Evolutionary conservation across 2,888 invertebrate species (phyloP).

Genomic region (Dynastes hyllus): DNA sequence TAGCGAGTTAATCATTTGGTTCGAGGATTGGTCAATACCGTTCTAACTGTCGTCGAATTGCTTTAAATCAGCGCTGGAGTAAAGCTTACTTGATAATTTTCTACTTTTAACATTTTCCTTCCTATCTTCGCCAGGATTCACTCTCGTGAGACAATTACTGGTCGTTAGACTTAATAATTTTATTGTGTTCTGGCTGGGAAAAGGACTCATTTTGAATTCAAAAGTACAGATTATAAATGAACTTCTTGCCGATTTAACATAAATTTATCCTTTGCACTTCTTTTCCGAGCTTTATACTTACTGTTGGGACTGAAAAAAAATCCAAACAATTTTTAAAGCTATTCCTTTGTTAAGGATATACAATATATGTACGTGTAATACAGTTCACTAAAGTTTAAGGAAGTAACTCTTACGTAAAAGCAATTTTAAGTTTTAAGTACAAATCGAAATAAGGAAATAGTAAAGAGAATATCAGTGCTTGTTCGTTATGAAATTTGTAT

Average conservation of each 20-base stretch:
- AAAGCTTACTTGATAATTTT: conserved; percentile 8
- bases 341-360: no score
- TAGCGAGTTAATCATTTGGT: not conserved
- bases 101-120: conserved; percentile 7
- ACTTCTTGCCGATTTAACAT: conserved; percentile 8
- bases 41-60: not conserved
- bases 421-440: no score
- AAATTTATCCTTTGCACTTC: conserved; percentile 13
- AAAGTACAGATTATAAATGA: not conserved
- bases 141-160: conserved; percentile 22
- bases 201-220: conserved; percentile 12
- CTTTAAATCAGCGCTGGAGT: not conserved
- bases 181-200: conserved; percentile 2
- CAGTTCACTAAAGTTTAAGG: no score
- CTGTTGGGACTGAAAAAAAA: no score
- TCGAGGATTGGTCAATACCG: not conserved
- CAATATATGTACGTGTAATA: no score
- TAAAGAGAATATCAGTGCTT: no score
- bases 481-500: no score
- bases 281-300: no score
- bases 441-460: no score
- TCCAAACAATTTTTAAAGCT: no score
- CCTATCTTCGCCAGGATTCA: not conserved
- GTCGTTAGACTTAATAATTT: conserved; percentile 28
- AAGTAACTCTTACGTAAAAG: no score